phyloP scores from a whole-genome alignment of 2,888 invertebrate genomes.

The Drosophila pegasa region DNA sequence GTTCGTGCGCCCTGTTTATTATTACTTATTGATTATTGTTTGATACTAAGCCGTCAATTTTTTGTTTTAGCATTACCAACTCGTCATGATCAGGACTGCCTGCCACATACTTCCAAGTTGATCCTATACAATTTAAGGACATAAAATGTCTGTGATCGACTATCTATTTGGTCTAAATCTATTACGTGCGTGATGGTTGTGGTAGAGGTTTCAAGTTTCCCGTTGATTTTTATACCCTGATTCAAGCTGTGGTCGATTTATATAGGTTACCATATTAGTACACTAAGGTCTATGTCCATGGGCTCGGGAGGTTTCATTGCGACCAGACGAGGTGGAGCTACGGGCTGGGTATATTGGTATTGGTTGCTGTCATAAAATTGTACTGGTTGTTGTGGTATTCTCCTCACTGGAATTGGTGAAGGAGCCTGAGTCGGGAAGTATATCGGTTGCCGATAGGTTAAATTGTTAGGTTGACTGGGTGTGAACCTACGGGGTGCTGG shows the following conservation, averaged over 20 bases:
- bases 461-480: background rate
- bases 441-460: background rate
- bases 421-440: background rate
- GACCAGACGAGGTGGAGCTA: background rate
- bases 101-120: background rate
- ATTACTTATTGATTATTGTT: background rate
- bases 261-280: background rate
- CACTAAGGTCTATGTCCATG: background rate
- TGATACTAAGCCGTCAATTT: background rate
- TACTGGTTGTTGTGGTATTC: constrained; percentile 2
- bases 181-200: too few species aligned
- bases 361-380: background rate
- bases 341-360: background rate
- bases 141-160: too few species aligned
- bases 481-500: constrained; percentile 1
- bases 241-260: constrained; percentile 1
- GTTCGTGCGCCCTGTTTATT: background rate
- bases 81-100: background rate
- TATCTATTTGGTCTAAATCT: too few species aligned
- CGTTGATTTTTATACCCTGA: too few species aligned
- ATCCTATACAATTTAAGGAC: background rate
- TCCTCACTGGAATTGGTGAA: background rate
- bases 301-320: background rate
- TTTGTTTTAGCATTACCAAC: background rate
- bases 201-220: too few species aligned